A percentile compares a stretch with the other conserved stretches of the same genome.
Conservation (phyloP, 64 coral and sea anemone species). For the Pachyseris speciosa region DNA sequence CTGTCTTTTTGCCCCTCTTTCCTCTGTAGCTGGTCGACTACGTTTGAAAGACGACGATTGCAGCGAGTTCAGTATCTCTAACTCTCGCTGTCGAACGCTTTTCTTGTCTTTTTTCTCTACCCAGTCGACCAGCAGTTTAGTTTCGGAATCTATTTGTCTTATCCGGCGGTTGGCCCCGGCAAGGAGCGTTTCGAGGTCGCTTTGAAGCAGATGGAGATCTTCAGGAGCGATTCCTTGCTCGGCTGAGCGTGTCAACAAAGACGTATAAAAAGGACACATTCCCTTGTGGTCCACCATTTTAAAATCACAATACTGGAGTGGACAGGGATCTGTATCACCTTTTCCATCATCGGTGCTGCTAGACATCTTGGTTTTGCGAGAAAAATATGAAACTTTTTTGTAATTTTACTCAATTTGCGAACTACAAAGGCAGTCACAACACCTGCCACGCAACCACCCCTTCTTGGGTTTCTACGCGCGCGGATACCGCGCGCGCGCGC, state of each 20-base stretch:
- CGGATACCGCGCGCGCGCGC: neutral
- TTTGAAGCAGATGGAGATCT: conserved; percentile 94
- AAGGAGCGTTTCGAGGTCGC: conserved; percentile 97
- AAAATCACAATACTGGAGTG: conserved; percentile 96
- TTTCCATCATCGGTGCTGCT: conserved; percentile 72
- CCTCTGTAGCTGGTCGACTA: conserved; percentile 63
- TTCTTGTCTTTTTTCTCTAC: conserved; percentile 99
- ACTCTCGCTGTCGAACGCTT: conserved; percentile 92
- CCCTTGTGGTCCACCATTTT: conserved; percentile 88
- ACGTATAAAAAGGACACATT: conserved; percentile 95
- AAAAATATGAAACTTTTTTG: neutral
- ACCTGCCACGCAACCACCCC: neutral
- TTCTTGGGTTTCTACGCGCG: neutral
- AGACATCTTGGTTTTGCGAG: neutral
- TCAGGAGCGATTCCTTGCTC: conserved; percentile 84
- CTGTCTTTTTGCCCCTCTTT: conserved; percentile 87
- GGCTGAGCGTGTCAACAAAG: conserved; percentile 74
- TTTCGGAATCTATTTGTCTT: conserved; percentile 92
- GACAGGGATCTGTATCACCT: conserved; percentile 89
- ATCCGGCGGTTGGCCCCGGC: conserved; percentile 91
- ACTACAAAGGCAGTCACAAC: neutral
- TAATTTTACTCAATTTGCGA: neutral
- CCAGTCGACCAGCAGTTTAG: conserved; percentile 95
- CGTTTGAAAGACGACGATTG: conserved; percentile 79
- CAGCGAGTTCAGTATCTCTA: conserved; percentile 94